phyloP scores from a whole-genome alignment of 2,888 invertebrate species.

The Catocala nupta region DNA sequence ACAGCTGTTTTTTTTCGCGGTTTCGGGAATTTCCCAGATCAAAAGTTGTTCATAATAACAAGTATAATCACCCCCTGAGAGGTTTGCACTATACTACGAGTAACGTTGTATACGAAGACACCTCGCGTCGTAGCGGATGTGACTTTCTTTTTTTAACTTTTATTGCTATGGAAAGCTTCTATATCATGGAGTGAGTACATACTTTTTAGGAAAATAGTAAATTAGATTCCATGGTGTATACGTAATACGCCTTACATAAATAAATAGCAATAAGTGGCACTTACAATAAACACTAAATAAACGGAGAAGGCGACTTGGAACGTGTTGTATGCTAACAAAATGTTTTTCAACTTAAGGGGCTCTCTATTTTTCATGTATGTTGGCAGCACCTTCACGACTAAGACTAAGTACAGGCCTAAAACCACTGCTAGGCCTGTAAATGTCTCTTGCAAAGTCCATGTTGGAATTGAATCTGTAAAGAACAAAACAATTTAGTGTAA shows the following conservation, averaged over 20 bases:
- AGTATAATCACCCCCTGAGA: too few relatives aligned
- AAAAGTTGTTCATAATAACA: too few relatives aligned
- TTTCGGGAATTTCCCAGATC: too few relatives aligned
- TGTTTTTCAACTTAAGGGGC: constrained; percentile 88
- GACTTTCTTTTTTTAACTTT: too few relatives aligned
- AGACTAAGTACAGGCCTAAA: constrained; percentile 89
- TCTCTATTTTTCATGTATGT: constrained; percentile 89
- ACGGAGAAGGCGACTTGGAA: constrained; percentile 89
- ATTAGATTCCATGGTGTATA: too few relatives aligned
- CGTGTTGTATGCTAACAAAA: constrained; percentile 90
- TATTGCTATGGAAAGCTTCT: too few relatives aligned
- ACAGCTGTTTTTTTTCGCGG: too few relatives aligned
- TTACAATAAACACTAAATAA: constrained; percentile 88
- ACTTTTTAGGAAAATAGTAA: too few relatives aligned
- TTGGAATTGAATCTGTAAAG: constrained; percentile 57
- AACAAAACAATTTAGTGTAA: neutral
- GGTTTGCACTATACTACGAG: too few relatives aligned
- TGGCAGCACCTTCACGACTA: constrained; percentile 90
- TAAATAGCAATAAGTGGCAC: constrained; percentile 48
- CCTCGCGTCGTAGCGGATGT: too few relatives aligned
- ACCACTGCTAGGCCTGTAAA: constrained; percentile 57
- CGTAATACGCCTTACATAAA: constrained; percentile 21
- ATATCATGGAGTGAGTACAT: too few relatives aligned
- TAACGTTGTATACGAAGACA: too few relatives aligned
- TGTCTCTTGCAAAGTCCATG: constrained; percentile 72